A percentile compares a stretch with the other conserved stretches of the same genome.
Evolutionary conservation across 2,113 vertebrate species (phyloP).

Genomic region (Ascaphus truei): DNA sequence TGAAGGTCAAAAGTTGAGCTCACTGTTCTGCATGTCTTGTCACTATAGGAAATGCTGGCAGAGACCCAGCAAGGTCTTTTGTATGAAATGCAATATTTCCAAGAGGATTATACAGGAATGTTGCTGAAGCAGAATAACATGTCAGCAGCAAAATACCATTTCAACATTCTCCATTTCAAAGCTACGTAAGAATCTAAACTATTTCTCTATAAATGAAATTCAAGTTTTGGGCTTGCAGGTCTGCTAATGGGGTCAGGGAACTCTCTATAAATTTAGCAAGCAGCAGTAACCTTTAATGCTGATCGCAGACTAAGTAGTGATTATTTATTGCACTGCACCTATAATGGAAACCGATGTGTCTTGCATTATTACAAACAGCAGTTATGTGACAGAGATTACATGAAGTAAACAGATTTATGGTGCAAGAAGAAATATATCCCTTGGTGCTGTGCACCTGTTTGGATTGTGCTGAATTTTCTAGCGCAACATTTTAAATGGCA

Average conservation of each 20-base stretch:
- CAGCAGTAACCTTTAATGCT: conserved; percentile 30
- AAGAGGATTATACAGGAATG: conserved; percentile 1
- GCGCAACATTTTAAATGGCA: too few relatives aligned
- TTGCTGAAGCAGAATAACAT: conserved; percentile 12
- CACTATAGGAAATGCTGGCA: conserved; percentile 15
- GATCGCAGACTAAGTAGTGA: not conserved
- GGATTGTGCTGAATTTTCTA: not conserved
- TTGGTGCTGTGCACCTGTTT: not conserved
- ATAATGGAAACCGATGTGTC: not conserved
- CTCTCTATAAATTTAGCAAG: conserved; percentile 9
- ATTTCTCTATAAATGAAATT: conserved; percentile 25
- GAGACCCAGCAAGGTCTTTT: conserved; percentile 1
- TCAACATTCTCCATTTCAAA: conserved; percentile 25
- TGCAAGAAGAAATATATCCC: not conserved
- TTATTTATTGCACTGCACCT: not conserved
- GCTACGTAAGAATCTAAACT: conserved; percentile 7
- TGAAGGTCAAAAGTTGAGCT: conserved; percentile 32
- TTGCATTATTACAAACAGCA: not conserved
- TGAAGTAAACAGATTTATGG: conserved; percentile 23
- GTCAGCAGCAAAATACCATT: conserved; percentile 8
- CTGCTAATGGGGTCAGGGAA: conserved; percentile 28
- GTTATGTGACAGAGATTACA: conserved; percentile 33
- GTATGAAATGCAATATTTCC: not conserved
- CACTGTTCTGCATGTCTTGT: conserved; percentile 4
- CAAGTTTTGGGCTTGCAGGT: conserved; percentile 24